Evolutionary conservation across 92 coral and sea anemone species (phyloP).

Genomic region (Porites cylindrica): DNA sequence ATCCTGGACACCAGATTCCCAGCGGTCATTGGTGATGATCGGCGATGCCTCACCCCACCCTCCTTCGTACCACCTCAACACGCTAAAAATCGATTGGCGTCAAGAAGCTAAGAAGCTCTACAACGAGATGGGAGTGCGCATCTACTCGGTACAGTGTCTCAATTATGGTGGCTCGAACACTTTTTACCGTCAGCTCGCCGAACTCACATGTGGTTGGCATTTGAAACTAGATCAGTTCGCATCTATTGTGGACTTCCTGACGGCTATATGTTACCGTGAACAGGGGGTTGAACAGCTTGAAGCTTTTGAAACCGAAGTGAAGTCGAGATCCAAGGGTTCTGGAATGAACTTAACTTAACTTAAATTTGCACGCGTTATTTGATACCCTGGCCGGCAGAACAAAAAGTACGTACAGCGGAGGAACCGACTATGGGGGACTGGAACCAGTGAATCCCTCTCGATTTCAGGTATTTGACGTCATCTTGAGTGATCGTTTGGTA

Average conservation of each 20-base stretch:
- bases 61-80: conserved; percentile 86
- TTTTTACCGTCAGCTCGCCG: conserved; percentile 92
- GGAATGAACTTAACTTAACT: too few relatives aligned
- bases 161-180: conserved; percentile 78
- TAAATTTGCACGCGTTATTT: conserved; percentile 88
- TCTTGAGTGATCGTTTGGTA: too few relatives aligned
- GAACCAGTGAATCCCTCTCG: conserved; percentile 93
- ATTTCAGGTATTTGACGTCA: conserved; percentile 54
- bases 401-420: conserved; percentile 62
- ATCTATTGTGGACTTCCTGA: conserved; percentile 92
- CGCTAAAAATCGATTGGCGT: conserved; percentile 92
- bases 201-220: conserved; percentile 95
- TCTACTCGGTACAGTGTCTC: conserved; percentile 92
- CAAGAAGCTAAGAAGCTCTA: conserved; percentile 92
- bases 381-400: conserved; percentile 92
- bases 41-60: conserved; percentile 98
- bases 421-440: conserved; percentile 60
- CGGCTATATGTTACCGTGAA: conserved; percentile 95
- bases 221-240: conserved; percentile 96
- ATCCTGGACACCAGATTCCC: conserved; percentile 94
- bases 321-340: conserved; percentile 72
- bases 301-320: conserved; percentile 91
- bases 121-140: conserved; percentile 91
- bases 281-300: conserved; percentile 89
- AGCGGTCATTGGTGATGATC: conserved; percentile 92